Evolutionary conservation across 2,888 invertebrate species (phyloP).

Genomic region (Yponomeuta evonymella): DNA sequence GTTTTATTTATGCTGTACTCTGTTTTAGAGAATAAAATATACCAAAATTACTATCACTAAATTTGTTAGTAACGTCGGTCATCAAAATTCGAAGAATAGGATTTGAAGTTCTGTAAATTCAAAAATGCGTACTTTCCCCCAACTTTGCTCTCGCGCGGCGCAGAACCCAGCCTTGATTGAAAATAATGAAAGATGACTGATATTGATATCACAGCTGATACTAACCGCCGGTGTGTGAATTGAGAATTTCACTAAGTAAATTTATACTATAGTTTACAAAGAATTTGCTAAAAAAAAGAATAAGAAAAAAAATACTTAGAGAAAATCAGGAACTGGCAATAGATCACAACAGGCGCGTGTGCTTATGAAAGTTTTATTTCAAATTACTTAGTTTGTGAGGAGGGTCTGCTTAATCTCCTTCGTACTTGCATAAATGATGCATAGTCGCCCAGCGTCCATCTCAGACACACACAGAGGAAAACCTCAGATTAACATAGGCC

Average conservation of each 20-base stretch:
- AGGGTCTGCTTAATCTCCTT: not conserved
- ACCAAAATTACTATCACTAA: too few species aligned
- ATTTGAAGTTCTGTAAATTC: too few species aligned
- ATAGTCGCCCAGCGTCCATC: slow-evolving; percentile 22
- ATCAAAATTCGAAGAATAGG: too few species aligned
- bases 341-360: too few species aligned
- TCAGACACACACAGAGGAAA: not conserved
- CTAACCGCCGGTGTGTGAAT: slow-evolving; percentile 23
- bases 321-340: not conserved
- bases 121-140: too few species aligned
- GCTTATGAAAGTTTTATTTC: not conserved
- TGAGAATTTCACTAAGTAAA: not conserved
- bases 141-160: too few species aligned
- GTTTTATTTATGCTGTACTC: too few species aligned
- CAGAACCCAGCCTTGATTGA: too few species aligned
- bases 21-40: too few species aligned
- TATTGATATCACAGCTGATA: too few species aligned
- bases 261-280: not conserved
- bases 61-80: too few species aligned
- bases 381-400: slow-evolving; percentile 17
- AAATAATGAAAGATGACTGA: too few species aligned
- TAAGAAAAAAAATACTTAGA: not conserved
- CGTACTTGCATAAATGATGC: slow-evolving; percentile 27
- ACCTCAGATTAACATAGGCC: slow-evolving; percentile 6
- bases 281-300: not conserved